Evolutionary conservation across 2,888 invertebrate genomes (phyloP), one percentile per base, ranked within the genome.

Genomic region (Ophion obscuratus): DNA sequence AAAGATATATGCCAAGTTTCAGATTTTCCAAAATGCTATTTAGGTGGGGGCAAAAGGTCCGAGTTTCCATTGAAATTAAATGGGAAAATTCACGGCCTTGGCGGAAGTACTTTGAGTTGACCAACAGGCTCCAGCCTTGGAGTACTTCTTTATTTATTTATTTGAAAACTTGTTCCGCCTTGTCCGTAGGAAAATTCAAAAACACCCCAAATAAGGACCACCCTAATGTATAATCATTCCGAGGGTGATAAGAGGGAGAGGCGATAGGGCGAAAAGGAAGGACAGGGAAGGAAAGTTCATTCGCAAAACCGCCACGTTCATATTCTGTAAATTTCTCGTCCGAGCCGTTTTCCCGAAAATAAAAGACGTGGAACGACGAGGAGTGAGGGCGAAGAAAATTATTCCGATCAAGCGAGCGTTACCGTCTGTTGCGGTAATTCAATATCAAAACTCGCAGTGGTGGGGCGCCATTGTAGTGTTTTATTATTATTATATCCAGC

Each of bases 371-470:
- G 47, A 11, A 1, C 1, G 24, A 53, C 7, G 27, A 61, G 36
- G 67, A 70, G 68, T 44, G 24, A 66, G 67, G 73, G 66, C 24
- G 59, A 66, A 66, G 70, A 76, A 70, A 80, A 84, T 84, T 76
- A 76, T 81, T 76, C 31, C 64, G 20, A 57, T 64, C 67, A 44
- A 61, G 70, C 75, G 79, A 75, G 79, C 64, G 61, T 83, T 75
- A 47, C 67, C 64, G 83, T 76, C 73, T 73, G 84, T 77, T 75
- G 76, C 71, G 76, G 76, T 81, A 81, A 84, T 84, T 77, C 61
- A 81, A 81, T 77, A 77, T 77, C 53, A 59, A 77, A 81, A 81
- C 47, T 62, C 73, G 24, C 59, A 36, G 53, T 59, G 53, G 44
- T 24, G 31, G 66, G 61, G 61, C 44, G 40, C 64, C 9, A 71